A percentile compares a stretch with the other conserved stretches of the same genome.
Evolutionary conservation across 2,113 vertebrate species (phyloP).

Genomic region (Hassar affinis): DNA sequence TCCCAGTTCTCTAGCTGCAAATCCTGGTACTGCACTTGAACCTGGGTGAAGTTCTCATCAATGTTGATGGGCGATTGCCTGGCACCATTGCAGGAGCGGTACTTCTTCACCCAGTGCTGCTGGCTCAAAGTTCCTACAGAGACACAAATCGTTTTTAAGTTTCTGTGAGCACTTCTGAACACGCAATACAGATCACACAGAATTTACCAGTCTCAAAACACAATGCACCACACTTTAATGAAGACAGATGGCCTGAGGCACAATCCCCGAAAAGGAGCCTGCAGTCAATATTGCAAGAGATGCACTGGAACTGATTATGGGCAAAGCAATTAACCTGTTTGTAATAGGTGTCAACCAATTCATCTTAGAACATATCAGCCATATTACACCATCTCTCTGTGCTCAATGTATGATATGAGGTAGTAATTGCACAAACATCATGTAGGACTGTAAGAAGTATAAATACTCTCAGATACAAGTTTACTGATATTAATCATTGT

Average conservation of each 20-base stretch:
- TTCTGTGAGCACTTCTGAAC: too few relatives aligned
- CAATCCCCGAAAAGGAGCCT: background rate
- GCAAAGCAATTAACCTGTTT: background rate
- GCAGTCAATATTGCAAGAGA: background rate
- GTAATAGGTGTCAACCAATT: background rate
- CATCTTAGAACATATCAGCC: background rate
- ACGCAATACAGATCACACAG: background rate
- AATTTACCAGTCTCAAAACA: background rate
- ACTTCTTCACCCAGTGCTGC: constrained; percentile 88
- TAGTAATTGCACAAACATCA: background rate
- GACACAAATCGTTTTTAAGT: background rate
- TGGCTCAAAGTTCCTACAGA: constrained; percentile 85
- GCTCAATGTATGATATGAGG: background rate
- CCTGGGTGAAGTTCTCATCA: constrained; percentile 89
- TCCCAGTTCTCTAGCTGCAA: constrained; percentile 89
- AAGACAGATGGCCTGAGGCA: background rate
- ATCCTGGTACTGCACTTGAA: constrained; percentile 87
- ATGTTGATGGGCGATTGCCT: constrained; percentile 95
- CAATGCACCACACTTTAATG: background rate
- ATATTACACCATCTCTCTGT: background rate
- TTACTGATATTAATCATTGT: too few relatives aligned
- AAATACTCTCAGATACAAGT: background rate
- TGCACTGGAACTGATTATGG: background rate
- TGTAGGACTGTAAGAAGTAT: background rate
- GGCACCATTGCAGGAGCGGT: constrained; percentile 84